Evolutionary conservation across 2,113 vertebrate genomes (phyloP).

Genomic region (Rhadina sibilatrix): DNA sequence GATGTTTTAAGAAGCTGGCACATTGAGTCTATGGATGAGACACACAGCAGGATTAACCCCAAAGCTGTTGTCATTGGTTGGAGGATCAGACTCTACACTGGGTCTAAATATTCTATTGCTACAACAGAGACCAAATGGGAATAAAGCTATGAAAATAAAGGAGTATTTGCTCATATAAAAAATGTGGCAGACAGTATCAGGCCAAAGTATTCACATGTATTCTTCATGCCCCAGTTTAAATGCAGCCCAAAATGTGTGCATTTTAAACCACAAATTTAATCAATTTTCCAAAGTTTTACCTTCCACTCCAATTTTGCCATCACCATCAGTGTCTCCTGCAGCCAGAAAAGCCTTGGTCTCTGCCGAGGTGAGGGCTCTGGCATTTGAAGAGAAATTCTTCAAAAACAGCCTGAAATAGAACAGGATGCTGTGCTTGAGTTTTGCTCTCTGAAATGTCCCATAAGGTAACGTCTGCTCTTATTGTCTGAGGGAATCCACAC

Average conservation of each 20-base stretch:
- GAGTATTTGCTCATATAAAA: neutral
- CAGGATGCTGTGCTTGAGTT: neutral
- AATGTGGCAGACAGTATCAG: neutral
- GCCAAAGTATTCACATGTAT: neutral
- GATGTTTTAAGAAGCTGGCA: neutral
- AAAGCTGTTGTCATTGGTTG: neutral
- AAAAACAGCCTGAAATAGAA: slow-evolving; percentile 77
- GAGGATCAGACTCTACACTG: neutral
- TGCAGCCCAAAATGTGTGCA: neutral
- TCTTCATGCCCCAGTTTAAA: neutral
- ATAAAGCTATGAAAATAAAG: neutral
- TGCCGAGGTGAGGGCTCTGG: slow-evolving; percentile 75
- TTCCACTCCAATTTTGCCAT: slow-evolving; percentile 85
- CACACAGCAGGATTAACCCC: neutral
- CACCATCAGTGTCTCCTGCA: slow-evolving; percentile 82
- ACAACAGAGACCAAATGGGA: neutral
- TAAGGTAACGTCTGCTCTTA: neutral
- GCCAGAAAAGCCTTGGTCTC: slow-evolving; percentile 81
- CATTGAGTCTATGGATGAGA: neutral
- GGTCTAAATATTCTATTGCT: neutral
- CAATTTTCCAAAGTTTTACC: slow-evolving; percentile 60
- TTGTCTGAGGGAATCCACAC: neutral
- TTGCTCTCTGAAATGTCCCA: neutral
- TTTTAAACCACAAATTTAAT: neutral
- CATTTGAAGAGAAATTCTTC: slow-evolving; percentile 78